Conservation (phyloP, 1,140 invertebrate species). For the Drosophila auraria region DNA sequence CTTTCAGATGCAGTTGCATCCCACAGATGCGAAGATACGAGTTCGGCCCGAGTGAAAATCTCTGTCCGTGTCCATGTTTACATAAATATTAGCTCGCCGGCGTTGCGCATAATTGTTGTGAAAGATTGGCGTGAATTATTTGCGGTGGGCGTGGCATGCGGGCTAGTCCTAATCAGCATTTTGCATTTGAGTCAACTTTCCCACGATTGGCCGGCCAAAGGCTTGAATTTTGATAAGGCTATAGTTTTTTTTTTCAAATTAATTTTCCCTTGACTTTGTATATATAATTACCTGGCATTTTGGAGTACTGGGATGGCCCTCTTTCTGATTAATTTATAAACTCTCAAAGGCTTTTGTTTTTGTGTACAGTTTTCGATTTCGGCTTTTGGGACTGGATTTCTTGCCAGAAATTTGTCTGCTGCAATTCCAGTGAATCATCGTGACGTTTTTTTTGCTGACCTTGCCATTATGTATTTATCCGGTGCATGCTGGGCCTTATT, state of each 20-base stretch:
- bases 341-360: background rate
- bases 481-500: conserved; percentile 3
- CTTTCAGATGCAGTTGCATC: conserved; percentile 45
- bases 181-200: conserved; percentile 25
- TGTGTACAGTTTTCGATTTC: background rate
- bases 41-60: conserved; percentile 41
- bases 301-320: background rate
- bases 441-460: conserved; percentile 25
- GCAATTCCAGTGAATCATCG: conserved; percentile 31
- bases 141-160: conserved; percentile 49
- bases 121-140: conserved; percentile 57
- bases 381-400: background rate
- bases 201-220: conserved; percentile 19
- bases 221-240: conserved; percentile 17
- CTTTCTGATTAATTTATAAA: background rate
- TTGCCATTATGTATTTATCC: conserved; percentile 14
- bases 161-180: conserved; percentile 57
- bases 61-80: conserved; percentile 38
- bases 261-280: background rate
- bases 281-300: background rate
- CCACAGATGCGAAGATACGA: conserved; percentile 31
- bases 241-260: background rate
- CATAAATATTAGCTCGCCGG: conserved; percentile 56
- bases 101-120: conserved; percentile 72
- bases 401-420: conserved; percentile 26